phyloP scores from a whole-genome alignment of 2,113 vertebrate genomes.

The Platichthys flesus region DNA sequence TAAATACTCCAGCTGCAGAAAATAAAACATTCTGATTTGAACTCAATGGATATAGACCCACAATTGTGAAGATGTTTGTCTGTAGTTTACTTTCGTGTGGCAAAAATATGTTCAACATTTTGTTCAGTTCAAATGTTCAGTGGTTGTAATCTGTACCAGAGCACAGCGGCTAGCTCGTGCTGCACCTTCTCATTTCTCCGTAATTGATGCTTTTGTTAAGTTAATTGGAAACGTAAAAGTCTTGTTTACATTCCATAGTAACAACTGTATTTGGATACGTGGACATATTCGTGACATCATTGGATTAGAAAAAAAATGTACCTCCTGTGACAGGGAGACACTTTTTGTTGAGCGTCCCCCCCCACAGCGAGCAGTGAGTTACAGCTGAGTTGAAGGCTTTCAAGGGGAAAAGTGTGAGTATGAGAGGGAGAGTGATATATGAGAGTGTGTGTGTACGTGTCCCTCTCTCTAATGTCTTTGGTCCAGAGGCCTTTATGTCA shows the following conservation, averaged over 20 bases:
- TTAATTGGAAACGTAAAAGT: neutral
- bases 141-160: neutral
- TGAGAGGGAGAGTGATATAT: neutral
- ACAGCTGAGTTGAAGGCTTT: neutral
- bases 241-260: conserved; percentile 32
- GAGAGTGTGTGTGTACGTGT: neutral
- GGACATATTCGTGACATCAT: neutral
- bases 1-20: too few relatives aligned
- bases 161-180: neutral
- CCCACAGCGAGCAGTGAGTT: neutral
- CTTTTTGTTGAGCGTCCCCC: neutral
- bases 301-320: neutral
- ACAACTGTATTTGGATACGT: neutral
- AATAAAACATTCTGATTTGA: too few relatives aligned
- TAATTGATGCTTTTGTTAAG: conserved; percentile 19
- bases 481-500: conserved; percentile 1
- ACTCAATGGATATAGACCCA: neutral
- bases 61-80: neutral
- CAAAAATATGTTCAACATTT: conserved; percentile 1
- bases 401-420: too few relatives aligned
- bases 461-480: neutral
- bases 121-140: neutral
- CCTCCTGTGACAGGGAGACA: neutral
- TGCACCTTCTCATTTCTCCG: conserved; percentile 9
- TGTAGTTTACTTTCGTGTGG: neutral